Conservation (phyloP, 2,888 invertebrate genomes). For the Graphium colonna region DNA sequence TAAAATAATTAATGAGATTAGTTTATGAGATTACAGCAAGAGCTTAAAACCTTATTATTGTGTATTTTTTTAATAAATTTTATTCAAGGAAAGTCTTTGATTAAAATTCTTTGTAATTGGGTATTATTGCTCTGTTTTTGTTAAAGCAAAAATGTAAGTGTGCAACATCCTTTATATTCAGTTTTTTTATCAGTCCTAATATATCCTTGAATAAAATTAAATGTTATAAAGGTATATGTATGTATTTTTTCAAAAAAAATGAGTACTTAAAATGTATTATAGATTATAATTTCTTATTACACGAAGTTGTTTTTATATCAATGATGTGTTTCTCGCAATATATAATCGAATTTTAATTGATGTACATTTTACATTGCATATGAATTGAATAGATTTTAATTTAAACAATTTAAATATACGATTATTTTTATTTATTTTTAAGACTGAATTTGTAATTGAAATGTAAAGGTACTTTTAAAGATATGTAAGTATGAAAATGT, state of each 20-base stretch:
- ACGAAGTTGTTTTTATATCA: not conserved
- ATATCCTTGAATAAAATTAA: constrained; percentile 1
- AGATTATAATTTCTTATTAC: not conserved
- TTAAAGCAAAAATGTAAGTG: constrained; percentile 30
- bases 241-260: too few species aligned
- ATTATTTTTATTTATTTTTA: constrained; percentile 44
- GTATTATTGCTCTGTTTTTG: constrained; percentile 30
- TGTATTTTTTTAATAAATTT: not conserved
- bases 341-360: constrained; percentile 8
- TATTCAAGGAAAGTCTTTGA: not conserved
- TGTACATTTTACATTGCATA: constrained; percentile 15
- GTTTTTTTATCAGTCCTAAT: not conserved
- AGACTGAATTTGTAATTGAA: constrained; percentile 62
- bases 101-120: constrained; percentile 4
- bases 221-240: too few species aligned
- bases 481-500: not conserved
- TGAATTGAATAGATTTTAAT: constrained; percentile 35
- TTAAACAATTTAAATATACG: constrained; percentile 36
- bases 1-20: constrained; percentile 3
- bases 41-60: not conserved
- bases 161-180: constrained; percentile 18
- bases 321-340: not conserved
- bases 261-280: not conserved
- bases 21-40: constrained; percentile 1
- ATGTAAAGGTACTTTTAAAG: constrained; percentile 25